These are phyloP conservation scores for Riptortus pedestris DNA, from an alignment of 1,140 invertebrate species.

Conservation along the genomic window DNA sequence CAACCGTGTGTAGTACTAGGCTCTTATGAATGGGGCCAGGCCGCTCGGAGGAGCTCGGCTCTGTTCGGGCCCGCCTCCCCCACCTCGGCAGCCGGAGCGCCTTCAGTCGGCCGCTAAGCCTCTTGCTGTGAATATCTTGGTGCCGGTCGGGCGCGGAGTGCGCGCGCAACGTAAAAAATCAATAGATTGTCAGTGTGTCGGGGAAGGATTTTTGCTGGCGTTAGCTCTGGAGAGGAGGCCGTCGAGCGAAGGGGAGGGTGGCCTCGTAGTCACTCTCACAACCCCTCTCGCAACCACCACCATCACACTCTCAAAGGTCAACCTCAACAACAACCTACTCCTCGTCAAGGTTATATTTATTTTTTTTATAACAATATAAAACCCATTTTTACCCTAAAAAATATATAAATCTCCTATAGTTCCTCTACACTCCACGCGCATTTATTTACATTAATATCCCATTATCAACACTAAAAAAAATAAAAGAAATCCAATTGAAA, in stretches of 20 bases:
- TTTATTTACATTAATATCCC: too few species aligned
- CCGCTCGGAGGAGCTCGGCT: too few species aligned
- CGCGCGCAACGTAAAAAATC: too few species aligned
- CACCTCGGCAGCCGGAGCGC: background rate
- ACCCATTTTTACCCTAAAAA: too few species aligned
- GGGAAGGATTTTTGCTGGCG: background rate
- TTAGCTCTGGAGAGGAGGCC: constrained; percentile 4
- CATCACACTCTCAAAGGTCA: constrained; percentile 30
- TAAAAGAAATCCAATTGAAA: too few species aligned
- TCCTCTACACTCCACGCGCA: too few species aligned
- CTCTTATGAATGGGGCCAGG: too few species aligned
- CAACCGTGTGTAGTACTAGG: too few species aligned
- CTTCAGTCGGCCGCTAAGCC: background rate
- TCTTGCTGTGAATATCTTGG: background rate
- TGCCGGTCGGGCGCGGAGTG: background rate
- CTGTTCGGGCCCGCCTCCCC: background rate
- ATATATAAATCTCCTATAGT: too few species aligned
- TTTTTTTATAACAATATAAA: too few species aligned
- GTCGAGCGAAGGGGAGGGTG: background rate
- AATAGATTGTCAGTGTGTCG: too few species aligned
- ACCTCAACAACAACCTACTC: constrained; percentile 29
- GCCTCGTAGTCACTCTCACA: constrained; percentile 29
- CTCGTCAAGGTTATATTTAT: constrained; percentile 16
- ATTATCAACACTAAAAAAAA: too few species aligned
- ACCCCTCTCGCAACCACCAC: constrained; percentile 31